phyloP scores from a whole-genome alignment of 2,113 vertebrate species.

The Triplophysa rosa region DNA sequence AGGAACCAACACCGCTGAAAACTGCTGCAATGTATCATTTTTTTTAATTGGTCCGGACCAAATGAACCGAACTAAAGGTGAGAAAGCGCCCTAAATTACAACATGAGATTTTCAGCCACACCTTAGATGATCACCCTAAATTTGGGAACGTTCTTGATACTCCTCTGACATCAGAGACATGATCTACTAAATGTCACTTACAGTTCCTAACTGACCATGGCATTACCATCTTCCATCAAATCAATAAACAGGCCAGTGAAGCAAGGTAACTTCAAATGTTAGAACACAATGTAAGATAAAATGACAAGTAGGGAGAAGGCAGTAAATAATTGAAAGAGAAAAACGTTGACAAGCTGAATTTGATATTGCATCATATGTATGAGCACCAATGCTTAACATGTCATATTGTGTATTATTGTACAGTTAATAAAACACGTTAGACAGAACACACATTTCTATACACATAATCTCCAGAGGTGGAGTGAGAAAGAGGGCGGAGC shows the following conservation, averaged over 20 bases:
- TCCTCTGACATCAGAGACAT: background rate
- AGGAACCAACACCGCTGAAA: too few relatives aligned
- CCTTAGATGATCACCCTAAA: constrained; percentile 19
- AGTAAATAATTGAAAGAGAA: too few relatives aligned
- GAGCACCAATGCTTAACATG: too few relatives aligned
- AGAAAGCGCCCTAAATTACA: too few relatives aligned
- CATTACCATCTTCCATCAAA: background rate
- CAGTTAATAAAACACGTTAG: too few relatives aligned
- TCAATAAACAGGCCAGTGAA: background rate
- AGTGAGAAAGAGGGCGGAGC: constrained; percentile 11
- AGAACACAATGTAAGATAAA: background rate
- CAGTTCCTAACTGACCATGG: background rate
- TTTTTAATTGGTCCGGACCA: too few relatives aligned
- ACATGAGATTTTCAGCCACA: constrained; percentile 25
- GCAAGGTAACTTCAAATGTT: background rate
- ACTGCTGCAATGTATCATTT: too few relatives aligned
- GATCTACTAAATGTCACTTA: background rate
- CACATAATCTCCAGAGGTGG: constrained; percentile 26
- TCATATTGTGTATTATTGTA: too few relatives aligned
- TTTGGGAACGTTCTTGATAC: constrained; percentile 2
- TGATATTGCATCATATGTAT: too few relatives aligned
- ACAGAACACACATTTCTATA: background rate
- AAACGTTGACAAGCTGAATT: too few relatives aligned
- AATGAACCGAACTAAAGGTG: too few relatives aligned
- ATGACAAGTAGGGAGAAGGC: too few relatives aligned